Evolutionary conservation across 2,888 invertebrate genomes (phyloP), one percentile per base, ranked within the genome.

Genomic region (Dynastes hyllus): DNA sequence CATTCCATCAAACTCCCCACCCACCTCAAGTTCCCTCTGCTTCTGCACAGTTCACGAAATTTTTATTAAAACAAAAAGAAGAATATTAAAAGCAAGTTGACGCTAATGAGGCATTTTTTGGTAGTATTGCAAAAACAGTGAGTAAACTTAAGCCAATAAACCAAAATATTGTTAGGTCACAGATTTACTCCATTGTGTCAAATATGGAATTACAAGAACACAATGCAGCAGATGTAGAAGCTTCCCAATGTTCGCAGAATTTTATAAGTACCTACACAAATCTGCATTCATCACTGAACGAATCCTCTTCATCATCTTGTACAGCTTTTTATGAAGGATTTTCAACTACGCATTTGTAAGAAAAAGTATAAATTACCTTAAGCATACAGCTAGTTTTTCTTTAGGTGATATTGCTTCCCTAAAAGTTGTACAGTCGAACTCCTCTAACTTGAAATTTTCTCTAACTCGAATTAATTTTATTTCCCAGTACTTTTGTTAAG

Each of bases 311-410:
- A 2, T 51, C 51, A 51, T 51, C 51, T 51, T 2, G 51, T 51
- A 51, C 50, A 50, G 11, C 51, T 13, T 51, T 51, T 51, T 51
- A 51, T 51, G 51, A 51, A 51, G 5, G n/a, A 8, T 6, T 51
- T 51, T 51, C 51, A 51, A n/a, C n/a, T 51, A 9, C 51, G 22
- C 22, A 22, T 22, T 22, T 22, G 22, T 22, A 22, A 22, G 22
- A 22, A 22, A 22, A 22, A 22, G 9, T 2, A 51, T 51, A 51
- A 51, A 51, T 78, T 78, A 70, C 78, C 78, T 53, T 70, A 78
- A 78, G 37, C 70, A 78, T 37, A 78, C 78, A 58, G 78, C 67
- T 65, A 78, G 61, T 65, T 78, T 78, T 70, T 78, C 78, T 69
- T 67, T 58, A 58, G 78, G 55, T 67, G 37, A 70, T 22, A 78